Base-by-base conservation (phyloP, 2,797 vertebrate genomes). In the Prunella strophiata region DNA sequence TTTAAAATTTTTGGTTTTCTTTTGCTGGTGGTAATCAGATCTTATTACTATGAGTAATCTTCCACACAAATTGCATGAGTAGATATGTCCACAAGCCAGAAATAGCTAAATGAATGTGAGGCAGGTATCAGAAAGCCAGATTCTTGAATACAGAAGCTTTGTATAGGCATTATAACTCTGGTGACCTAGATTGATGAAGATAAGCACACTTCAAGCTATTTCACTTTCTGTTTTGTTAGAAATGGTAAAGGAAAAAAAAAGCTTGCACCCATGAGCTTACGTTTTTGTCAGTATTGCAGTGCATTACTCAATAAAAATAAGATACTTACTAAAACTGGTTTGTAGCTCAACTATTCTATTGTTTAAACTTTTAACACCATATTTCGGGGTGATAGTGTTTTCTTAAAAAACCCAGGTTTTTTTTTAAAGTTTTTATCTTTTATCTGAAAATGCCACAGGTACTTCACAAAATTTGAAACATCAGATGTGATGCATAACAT, bases 261-360 rank as follows among this genome's bases (percentile, higher is more conserved):
- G 6, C 38, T n/a, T 57, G 23, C 2, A 1, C 13, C 10, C 7
- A 7, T 40, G 42, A 68, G 4, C 50, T 86, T 62, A 23, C 0
- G 1, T 65, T 21, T 51, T 67, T 81, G 47, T 71, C 12, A 26
- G 6, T n/a, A 23, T 40, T 57, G 30, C 21, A 38, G 3, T 51
- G 50, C 10, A 4, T 62, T 61, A 40, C n/a, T 65, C 55, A 51
- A 32, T 63, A 51, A 72, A 80, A 92, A 74, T 38, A 45, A 81
- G 62, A 38, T 43, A 42, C 11, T 68, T 68, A 12, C 1, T 67
- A 42, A 59, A 81, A 40, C 27, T 25, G 50, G 5, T 20, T 63
- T 92, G 43, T 45, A 71, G 71, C 16, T 47, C 12, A 52, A 34
- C 32, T 52, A 12, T 85, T 90, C 4, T 72, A 1, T 42, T 76